Conservation (phyloP, 1,140 invertebrate species). For the Macrocentrus cingulum region DNA sequence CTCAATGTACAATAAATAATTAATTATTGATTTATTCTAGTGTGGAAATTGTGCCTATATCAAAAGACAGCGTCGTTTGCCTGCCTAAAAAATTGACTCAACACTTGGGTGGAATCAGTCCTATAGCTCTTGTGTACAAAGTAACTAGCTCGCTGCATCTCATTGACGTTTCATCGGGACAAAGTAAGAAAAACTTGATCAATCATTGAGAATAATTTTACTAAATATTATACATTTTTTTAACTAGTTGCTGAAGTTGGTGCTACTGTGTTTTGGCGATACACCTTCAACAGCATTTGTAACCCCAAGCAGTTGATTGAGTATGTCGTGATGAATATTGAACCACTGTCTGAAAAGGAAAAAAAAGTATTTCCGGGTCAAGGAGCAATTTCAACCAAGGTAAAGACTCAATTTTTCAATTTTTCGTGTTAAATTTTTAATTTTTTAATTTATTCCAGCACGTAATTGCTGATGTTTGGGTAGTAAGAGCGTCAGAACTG, state of each 20-base stretch:
- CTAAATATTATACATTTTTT: slow-evolving; percentile 12
- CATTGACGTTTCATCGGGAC: slow-evolving; percentile 90
- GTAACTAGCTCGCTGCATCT: slow-evolving; percentile 89
- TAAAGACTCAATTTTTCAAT: slow-evolving; percentile 38
- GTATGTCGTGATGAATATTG: slow-evolving; percentile 94
- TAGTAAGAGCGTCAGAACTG: slow-evolving; percentile 86
- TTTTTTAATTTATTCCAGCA: slow-evolving; percentile 64
- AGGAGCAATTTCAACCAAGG: slow-evolving; percentile 79
- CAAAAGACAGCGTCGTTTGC: slow-evolving; percentile 95
- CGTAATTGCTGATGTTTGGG: slow-evolving; percentile 89
- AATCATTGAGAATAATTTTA: slow-evolving; percentile 84
- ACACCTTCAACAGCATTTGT: slow-evolving; percentile 84
- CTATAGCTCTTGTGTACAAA: slow-evolving; percentile 85
- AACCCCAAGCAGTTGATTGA: slow-evolving; percentile 89
- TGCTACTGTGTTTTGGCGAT: slow-evolving; percentile 79
- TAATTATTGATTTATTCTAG: too few relatives aligned
- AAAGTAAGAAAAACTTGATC: slow-evolving; percentile 94
- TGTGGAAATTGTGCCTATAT: slow-evolving; percentile 95
- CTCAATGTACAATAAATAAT: neutral
- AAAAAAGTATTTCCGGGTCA: slow-evolving; percentile 81
- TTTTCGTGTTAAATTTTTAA: neutral
- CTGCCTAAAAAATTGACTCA: slow-evolving; percentile 85
- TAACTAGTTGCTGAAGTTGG: slow-evolving; percentile 81
- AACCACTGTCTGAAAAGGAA: slow-evolving; percentile 78
- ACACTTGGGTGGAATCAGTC: slow-evolving; percentile 88